phyloP scores from a whole-genome alignment of 2,113 vertebrate genomes.

The Acanthochromis polyacanthus region DNA sequence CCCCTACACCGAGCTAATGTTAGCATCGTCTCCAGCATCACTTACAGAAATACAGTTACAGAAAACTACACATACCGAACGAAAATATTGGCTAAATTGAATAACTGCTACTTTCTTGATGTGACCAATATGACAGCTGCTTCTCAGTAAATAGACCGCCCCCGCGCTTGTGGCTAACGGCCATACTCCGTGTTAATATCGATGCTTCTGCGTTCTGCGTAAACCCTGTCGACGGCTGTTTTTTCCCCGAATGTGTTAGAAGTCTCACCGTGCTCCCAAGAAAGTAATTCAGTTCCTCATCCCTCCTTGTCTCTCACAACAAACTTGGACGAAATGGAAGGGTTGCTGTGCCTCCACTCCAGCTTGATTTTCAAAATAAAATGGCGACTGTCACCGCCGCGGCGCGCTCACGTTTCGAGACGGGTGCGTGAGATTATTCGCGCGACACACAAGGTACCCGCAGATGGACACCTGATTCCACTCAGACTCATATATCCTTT shows the following conservation, averaged over 20 bases:
- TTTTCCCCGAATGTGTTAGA: not conserved
- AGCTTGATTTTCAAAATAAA: constrained; percentile 88
- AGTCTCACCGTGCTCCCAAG: constrained; percentile 78
- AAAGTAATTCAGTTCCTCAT: constrained; percentile 79
- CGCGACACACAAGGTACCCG: constrained; percentile 59
- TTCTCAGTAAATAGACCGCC: constrained; percentile 68
- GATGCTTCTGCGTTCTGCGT: not conserved
- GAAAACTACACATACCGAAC: not conserved
- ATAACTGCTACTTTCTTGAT: constrained; percentile 25
- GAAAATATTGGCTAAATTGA: not conserved
- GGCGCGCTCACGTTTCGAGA: constrained; percentile 80
- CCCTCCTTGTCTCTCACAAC: constrained; percentile 70
- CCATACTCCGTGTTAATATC: constrained; percentile 16
- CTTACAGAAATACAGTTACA: fast-evolving
- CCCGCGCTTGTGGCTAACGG: constrained; percentile 54
- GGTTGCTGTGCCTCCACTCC: constrained; percentile 73
- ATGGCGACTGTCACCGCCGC: constrained; percentile 85
- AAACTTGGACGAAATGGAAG: constrained; percentile 80
- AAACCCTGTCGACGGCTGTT: not conserved
- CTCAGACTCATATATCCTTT: not conserved
- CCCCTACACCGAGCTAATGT: fast-evolving
- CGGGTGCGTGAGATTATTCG: constrained; percentile 66
- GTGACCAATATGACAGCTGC: constrained; percentile 62
- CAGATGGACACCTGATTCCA: constrained; percentile 5
- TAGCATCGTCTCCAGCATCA: fast-evolving